A percentile compares a stretch with the other conserved stretches of the same genome.
Evolutionary conservation across 2,797 vertebrate species (phyloP).

Genomic region (Onychomys arenicola): DNA sequence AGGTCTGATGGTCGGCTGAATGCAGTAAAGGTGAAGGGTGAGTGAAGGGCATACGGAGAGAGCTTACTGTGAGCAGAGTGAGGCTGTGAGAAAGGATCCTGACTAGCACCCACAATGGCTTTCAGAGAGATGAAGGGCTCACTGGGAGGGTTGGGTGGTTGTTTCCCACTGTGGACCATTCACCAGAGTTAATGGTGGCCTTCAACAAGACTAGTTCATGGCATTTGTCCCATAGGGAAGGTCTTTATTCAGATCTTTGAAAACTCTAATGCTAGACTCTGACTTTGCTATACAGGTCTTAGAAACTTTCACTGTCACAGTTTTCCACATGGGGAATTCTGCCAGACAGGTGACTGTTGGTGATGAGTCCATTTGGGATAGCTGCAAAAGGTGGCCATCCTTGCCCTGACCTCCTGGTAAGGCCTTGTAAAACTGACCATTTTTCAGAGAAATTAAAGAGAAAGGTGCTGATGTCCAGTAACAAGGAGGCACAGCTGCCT

Average conservation of each 20-base stretch:
- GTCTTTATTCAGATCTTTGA: not conserved
- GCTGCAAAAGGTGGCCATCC: not conserved
- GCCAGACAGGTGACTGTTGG: not conserved
- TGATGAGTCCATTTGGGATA: not conserved
- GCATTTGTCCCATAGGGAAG: not conserved
- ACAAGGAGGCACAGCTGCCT: not conserved
- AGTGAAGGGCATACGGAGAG: not conserved
- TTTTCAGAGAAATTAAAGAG: not conserved
- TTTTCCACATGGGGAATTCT: not conserved
- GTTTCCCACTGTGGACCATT: not conserved
- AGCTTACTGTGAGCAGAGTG: not conserved
- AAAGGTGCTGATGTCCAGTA: fast-evolving
- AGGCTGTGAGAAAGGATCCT: not conserved
- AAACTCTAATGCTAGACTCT: not conserved
- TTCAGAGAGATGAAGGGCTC: not conserved
- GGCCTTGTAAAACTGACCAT: not conserved
- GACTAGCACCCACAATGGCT: not conserved
- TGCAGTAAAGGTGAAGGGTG: not conserved
- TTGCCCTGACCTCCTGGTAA: not conserved
- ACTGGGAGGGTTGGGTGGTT: fast-evolving
- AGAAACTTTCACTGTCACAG: not conserved
- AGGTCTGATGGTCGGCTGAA: not conserved
- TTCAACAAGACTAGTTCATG: not conserved
- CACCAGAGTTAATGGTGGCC: too few species aligned
- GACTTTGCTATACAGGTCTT: not conserved